These are phyloP conservation scores for Chromis chromis DNA, from an alignment of 2,797 vertebrate species.

Conservation along the genomic window DNA sequence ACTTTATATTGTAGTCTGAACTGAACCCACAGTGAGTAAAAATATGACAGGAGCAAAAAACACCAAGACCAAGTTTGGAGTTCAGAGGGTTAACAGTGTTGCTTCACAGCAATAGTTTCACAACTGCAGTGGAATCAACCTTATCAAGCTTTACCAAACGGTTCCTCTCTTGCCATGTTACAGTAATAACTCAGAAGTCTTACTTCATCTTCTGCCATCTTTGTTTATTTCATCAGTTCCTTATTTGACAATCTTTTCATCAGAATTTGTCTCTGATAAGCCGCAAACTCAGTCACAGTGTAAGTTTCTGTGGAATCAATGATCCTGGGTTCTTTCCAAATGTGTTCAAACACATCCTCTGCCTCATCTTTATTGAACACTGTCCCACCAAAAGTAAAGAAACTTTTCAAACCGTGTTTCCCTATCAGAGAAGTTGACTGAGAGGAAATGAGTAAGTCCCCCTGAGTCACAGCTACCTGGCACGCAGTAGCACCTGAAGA, in stretches of 20 bases:
- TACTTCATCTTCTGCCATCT: too few relatives aligned
- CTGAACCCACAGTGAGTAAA: too few relatives aligned
- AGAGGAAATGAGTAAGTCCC: constrained; percentile 14
- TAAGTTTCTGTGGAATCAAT: not conserved
- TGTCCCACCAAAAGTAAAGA: not conserved
- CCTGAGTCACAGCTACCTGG: constrained; percentile 40
- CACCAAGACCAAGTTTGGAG: too few relatives aligned
- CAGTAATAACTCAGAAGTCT: too few relatives aligned
- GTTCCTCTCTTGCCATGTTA: too few relatives aligned
- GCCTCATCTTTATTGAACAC: not conserved
- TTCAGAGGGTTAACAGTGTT: too few relatives aligned
- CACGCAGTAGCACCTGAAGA: constrained; percentile 18
- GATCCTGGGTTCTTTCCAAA: not conserved
- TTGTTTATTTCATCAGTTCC: not conserved
- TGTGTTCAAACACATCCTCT: not conserved
- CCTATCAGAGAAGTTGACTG: not conserved
- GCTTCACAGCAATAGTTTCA: too few relatives aligned
- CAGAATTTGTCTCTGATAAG: not conserved
- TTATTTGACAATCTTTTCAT: not conserved
- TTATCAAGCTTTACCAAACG: too few relatives aligned
- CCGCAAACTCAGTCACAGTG: not conserved
- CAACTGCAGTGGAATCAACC: too few relatives aligned
- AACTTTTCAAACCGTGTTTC: not conserved
- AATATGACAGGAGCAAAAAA: too few relatives aligned
- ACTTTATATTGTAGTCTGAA: too few relatives aligned